These are phyloP conservation scores for Ormia ochracea DNA, from an alignment of 2,888 invertebrate species.

Conservation along the genomic window DNA sequence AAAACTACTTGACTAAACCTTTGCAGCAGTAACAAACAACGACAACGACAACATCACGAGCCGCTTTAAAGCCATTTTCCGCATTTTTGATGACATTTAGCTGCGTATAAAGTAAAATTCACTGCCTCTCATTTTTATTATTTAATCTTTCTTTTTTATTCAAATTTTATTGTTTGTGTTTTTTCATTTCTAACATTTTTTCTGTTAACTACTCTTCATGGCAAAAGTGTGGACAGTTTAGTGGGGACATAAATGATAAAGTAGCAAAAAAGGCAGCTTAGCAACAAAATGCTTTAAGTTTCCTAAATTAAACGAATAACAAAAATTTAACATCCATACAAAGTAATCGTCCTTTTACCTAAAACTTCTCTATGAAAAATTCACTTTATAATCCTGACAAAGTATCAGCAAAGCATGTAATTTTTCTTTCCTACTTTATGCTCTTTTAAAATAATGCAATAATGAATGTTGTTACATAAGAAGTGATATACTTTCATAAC, in stretches of 20 bases:
- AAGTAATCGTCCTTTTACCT: not conserved
- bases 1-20: constrained; percentile 52
- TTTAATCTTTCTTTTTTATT: constrained; percentile 11
- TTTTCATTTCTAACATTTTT: not conserved
- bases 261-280: constrained; percentile 11
- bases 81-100: constrained; percentile 56
- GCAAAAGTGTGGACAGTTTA: constrained; percentile 23
- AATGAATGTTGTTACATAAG: no score
- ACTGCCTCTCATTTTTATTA: constrained; percentile 8
- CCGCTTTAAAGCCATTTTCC: constrained; percentile 55
- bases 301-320: constrained; percentile 3
- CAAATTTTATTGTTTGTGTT: not conserved
- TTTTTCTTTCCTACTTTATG: no score
- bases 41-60: constrained; percentile 23
- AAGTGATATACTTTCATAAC: no score
- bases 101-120: constrained; percentile 44
- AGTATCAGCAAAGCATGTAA: no score
- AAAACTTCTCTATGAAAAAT: not conserved
- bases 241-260: not conserved
- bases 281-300: constrained; percentile 8
- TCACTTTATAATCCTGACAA: no score
- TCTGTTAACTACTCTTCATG: not conserved
- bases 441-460: no score
- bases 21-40: constrained; percentile 23
- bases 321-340: not conserved